A percentile compares a stretch with the other conserved stretches of the same genome.
phyloP scores from a whole-genome alignment of 1,140 invertebrate genomes.

The Drosophila erecta region DNA sequence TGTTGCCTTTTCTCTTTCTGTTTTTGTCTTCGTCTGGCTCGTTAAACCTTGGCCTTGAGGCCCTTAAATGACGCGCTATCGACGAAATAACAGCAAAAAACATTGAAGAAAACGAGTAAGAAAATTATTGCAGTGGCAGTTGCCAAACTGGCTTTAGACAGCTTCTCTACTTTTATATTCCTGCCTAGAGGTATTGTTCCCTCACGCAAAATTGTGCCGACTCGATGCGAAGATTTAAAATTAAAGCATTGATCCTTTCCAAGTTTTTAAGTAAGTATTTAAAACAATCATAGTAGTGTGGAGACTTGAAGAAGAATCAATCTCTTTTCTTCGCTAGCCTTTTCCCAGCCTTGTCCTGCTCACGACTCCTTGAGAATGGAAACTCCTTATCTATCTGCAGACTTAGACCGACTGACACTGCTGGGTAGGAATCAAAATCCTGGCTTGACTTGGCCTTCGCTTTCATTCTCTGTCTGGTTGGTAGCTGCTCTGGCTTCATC shows the following conservation, averaged over 20 bases:
- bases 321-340: too few relatives aligned
- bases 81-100: conserved; percentile 27
- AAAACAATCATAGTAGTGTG: too few relatives aligned
- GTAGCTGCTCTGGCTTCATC: not conserved
- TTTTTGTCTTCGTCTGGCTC: conserved; percentile 49
- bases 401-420: not conserved
- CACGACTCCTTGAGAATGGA: not conserved
- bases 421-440: conserved; percentile 42
- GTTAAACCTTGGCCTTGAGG: conserved; percentile 84
- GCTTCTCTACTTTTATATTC: conserved; percentile 10
- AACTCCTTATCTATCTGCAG: conserved; percentile 10
- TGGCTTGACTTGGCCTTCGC: conserved; percentile 29
- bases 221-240: not conserved
- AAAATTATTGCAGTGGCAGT: conserved; percentile 53
- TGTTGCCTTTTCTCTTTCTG: conserved; percentile 47
- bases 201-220: not conserved
- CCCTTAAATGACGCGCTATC: conserved; percentile 77
- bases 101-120: conserved; percentile 5
- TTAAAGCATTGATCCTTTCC: not conserved
- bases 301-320: too few relatives aligned
- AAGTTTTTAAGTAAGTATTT: too few relatives aligned
- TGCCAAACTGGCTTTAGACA: conserved; percentile 44
- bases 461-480: conserved; percentile 39
- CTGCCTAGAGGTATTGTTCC: not conserved
- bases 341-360: too few relatives aligned